Conservation (phyloP, 53 echinoderm and acorn worm genomes). For the Pentamera pediparva region DNA sequence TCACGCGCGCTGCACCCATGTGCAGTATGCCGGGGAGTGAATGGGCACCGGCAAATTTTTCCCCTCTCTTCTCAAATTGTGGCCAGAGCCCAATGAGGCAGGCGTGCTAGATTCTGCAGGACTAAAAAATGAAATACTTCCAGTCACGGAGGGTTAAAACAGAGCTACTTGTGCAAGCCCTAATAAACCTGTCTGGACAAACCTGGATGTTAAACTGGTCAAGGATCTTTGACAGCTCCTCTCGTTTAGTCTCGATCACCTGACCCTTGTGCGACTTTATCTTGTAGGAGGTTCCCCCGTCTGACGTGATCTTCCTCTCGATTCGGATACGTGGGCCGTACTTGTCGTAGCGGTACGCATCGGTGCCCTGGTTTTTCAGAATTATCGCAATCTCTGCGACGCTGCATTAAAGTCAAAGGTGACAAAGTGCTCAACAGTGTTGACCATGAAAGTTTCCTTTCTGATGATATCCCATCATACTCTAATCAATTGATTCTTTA, state of each 20-base stretch:
- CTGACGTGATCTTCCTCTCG: slow-evolving; percentile 52
- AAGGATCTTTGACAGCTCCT: slow-evolving; percentile 72
- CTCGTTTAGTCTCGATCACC: slow-evolving; percentile 53
- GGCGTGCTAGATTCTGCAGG: too few species aligned
- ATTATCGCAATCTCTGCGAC: slow-evolving; percentile 68
- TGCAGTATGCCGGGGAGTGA: too few species aligned
- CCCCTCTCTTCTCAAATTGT: too few species aligned
- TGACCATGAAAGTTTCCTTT: too few species aligned
- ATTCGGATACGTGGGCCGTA: slow-evolving; percentile 73
- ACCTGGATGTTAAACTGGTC: slow-evolving; percentile 95
- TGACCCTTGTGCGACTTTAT: slow-evolving; percentile 48
- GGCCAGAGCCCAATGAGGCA: too few species aligned
- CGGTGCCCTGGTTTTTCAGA: slow-evolving; percentile 70
- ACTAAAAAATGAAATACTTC: too few species aligned
- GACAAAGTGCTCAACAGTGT: not conserved
- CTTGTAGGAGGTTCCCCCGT: slow-evolving; percentile 72
- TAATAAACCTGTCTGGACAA: not conserved
- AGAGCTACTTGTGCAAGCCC: too few species aligned
- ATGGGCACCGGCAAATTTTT: too few species aligned
- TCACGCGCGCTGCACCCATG: too few species aligned
- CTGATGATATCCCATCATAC: too few species aligned
- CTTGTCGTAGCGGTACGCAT: slow-evolving; percentile 55
- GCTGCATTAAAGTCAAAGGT: slow-evolving; percentile 9
- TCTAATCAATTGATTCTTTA: too few species aligned
- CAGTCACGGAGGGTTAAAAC: too few species aligned